A percentile compares a stretch with the other conserved stretches of the same genome.
Conservation (phyloP, 2,888 invertebrate species). For the Sphinx pinastri region DNA sequence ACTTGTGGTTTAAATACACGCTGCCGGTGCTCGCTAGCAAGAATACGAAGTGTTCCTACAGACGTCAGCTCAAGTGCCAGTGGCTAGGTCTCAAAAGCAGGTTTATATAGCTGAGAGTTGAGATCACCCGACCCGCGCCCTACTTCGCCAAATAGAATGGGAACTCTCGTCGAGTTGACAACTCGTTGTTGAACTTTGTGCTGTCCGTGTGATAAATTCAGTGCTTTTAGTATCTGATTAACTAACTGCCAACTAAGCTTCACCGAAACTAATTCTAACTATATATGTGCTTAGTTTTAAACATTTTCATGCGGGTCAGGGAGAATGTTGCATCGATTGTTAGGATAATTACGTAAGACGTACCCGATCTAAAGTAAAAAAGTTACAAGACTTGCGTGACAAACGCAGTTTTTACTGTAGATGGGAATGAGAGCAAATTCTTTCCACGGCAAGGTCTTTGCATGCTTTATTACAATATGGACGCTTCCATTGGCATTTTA, state of each 20-base stretch:
- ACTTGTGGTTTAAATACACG: constrained; percentile 1
- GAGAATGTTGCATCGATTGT: background rate
- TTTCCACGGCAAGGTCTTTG: background rate
- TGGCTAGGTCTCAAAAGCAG: constrained; percentile 40
- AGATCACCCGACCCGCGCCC: constrained; percentile 50
- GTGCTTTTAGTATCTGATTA: constrained; percentile 5
- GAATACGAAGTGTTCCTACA: constrained; percentile 39
- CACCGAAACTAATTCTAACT: background rate
- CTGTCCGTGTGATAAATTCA: constrained; percentile 36
- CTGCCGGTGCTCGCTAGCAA: background rate
- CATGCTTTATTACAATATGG: background rate
- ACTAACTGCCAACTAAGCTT: background rate
- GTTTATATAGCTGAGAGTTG: constrained; percentile 50
- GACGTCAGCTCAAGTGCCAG: constrained; percentile 45
- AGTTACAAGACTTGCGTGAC: background rate
- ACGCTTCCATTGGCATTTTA: background rate
- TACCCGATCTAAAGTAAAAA: no score
- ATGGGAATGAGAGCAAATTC: constrained; percentile 9
- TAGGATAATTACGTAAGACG: no score
- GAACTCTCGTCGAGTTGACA: constrained; percentile 45
- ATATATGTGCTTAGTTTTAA: background rate
- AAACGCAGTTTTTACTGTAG: background rate
- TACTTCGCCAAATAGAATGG: constrained; percentile 53
- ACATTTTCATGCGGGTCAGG: background rate
- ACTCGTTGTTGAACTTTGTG: constrained; percentile 55